phyloP scores from a whole-genome alignment of 2,113 vertebrate species.

The Campylomormyrus tamandua region DNA sequence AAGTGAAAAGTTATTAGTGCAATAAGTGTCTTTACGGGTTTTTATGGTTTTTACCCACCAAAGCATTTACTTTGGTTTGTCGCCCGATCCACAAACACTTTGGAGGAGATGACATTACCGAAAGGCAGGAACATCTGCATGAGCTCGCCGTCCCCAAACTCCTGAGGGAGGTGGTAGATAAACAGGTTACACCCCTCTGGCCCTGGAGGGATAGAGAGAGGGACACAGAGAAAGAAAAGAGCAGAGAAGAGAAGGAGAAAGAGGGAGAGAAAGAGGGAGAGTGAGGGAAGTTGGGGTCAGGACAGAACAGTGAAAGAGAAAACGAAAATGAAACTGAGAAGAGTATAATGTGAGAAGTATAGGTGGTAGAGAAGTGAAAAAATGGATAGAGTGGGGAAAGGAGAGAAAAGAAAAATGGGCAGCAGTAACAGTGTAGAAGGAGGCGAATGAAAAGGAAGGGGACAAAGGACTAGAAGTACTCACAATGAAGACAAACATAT shows the following conservation, averaged over 20 bases:
- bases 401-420: background rate
- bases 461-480: background rate
- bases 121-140: conserved; percentile 99
- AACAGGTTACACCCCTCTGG: conserved; percentile 99
- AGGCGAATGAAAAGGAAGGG: background rate
- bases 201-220: conserved; percentile 60
- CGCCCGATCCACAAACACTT: conserved; percentile 99
- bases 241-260: conserved; percentile 23
- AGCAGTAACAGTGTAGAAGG: background rate
- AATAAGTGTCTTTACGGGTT: conserved; percentile 87
- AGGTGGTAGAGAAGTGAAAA: conserved; percentile 8
- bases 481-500: background rate
- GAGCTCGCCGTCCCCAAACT: conserved; percentile 99
- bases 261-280: conserved; percentile 28
- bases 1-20: conserved; percentile 65
- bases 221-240: conserved; percentile 34
- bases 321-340: background rate
- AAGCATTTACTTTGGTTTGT: conserved; percentile 99
- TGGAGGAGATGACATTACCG: conserved; percentile 99
- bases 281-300: conserved; percentile 12
- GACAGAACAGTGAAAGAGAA: background rate
- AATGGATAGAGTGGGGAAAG: background rate
- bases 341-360: background rate
- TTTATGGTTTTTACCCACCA: conserved; percentile 99
- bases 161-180: conserved; percentile 99